These are phyloP conservation scores for Stenurella melanura DNA, from an alignment of 2,888 invertebrate species.

Conservation along the genomic window DNA sequence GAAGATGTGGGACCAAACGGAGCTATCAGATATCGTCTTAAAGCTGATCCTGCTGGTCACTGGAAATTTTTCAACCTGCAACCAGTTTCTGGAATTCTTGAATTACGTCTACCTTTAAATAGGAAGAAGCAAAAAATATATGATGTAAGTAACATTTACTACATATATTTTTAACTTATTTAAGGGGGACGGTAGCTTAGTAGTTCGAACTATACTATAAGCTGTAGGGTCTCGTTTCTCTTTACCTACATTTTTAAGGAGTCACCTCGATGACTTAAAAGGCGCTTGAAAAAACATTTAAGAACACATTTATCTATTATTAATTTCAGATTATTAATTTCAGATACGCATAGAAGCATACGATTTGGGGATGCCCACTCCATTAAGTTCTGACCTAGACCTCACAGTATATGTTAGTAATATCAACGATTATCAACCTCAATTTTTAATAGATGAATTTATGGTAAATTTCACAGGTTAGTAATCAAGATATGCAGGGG, in stretches of 20 bases:
- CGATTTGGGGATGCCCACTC: constrained; percentile 90
- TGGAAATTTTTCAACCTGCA: constrained; percentile 90
- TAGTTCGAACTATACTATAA: too few species aligned
- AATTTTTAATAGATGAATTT: constrained; percentile 85
- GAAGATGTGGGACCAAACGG: constrained; percentile 93
- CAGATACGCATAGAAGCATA: constrained; percentile 93
- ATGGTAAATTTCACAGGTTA: constrained; percentile 83
- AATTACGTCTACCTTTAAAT: constrained; percentile 83
- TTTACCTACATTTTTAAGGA: too few species aligned
- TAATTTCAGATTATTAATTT: constrained; percentile 54
- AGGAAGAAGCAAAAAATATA: constrained; percentile 90
- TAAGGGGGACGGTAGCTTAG: too few species aligned
- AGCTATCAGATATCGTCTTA: constrained; percentile 88
- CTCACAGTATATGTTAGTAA: constrained; percentile 91
- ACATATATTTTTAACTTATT: too few species aligned
- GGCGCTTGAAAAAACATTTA: too few species aligned
- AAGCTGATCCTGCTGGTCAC: constrained; percentile 87
- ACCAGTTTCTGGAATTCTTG: constrained; percentile 85
- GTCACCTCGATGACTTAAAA: too few species aligned
- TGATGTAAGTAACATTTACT: constrained; percentile 78
- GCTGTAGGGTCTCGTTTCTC: too few species aligned
- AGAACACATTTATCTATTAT: too few species aligned
- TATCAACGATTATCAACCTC: constrained; percentile 91
- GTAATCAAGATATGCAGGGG: constrained; percentile 7
- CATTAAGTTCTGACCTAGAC: constrained; percentile 90